Evolutionary conservation across 2,797 vertebrate genomes (phyloP).

Genomic region (Darevskia mixta): DNA sequence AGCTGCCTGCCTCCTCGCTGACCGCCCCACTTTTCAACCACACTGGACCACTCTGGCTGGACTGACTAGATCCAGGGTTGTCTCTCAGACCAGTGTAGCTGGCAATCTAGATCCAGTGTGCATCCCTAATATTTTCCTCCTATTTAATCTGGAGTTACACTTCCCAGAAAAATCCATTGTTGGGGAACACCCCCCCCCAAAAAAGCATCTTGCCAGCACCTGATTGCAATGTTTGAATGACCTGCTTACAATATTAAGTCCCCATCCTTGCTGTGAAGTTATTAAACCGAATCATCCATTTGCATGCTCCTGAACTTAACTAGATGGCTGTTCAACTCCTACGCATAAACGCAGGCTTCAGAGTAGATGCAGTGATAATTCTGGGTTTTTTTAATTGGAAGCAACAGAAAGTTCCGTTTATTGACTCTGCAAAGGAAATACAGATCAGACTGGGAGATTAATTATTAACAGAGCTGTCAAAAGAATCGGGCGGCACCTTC

Average conservation of each 20-base stretch:
- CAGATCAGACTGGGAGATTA: conserved; percentile 2
- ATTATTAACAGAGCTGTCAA: conserved; percentile 21
- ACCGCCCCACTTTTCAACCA: too few relatives aligned
- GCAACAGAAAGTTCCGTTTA: not conserved
- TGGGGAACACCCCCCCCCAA: fast-evolving
- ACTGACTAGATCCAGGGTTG: too few relatives aligned
- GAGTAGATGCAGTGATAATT: not conserved
- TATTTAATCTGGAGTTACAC: too few relatives aligned
- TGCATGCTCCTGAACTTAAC: not conserved
- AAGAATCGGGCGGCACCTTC: not conserved
- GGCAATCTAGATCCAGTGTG: too few relatives aligned
- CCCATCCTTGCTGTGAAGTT: not conserved
- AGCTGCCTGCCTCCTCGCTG: too few relatives aligned
- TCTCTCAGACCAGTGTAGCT: too few relatives aligned
- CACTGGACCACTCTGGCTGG: too few relatives aligned
- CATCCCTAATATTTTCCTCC: too few relatives aligned
- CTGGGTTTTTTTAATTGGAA: not conserved
- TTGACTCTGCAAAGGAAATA: not conserved
- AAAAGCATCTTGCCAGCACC: too few relatives aligned
- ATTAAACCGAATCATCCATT: not conserved
- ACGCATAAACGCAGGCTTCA: not conserved
- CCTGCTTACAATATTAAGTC: too few relatives aligned
- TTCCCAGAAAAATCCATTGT: too few relatives aligned
- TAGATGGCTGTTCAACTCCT: not conserved
- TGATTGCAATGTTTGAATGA: too few relatives aligned